Percentiles rank a stretch among this genome's conserved stretches.
Conservation (phyloP, 2,888 invertebrate species). For the Dryobotodes eremita region DNA sequence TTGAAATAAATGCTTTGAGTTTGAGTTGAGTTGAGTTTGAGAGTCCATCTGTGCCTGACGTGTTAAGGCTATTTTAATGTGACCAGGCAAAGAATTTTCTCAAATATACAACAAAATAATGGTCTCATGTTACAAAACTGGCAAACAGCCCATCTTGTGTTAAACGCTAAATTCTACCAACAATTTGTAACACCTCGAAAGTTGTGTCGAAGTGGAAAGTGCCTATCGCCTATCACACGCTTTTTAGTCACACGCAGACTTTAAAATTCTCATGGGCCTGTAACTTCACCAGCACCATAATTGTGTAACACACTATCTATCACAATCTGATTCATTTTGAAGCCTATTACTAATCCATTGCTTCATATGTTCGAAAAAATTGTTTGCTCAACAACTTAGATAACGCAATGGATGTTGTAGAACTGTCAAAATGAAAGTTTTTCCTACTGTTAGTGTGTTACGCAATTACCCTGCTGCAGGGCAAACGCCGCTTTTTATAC, state of each 20-base stretch:
- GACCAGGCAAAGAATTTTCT: not conserved
- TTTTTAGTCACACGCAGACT: not conserved
- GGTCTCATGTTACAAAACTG: slow-evolving; percentile 3
- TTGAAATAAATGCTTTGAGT: too few species aligned
- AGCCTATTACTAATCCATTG: too few species aligned
- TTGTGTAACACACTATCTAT: too few species aligned
- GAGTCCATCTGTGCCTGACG: too few species aligned
- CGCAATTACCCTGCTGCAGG: too few species aligned
- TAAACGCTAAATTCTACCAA: slow-evolving; percentile 20
- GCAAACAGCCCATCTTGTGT: slow-evolving; percentile 32
- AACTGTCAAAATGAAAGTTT: too few species aligned
- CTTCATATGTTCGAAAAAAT: too few species aligned
- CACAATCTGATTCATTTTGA: too few species aligned
- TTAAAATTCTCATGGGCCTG: not conserved
- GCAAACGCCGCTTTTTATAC: not conserved
- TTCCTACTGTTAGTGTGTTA: too few species aligned
- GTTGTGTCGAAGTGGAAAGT: not conserved
- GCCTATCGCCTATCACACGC: not conserved
- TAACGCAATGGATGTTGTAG: too few species aligned
- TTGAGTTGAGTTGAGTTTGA: too few species aligned
- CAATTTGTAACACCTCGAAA: slow-evolving; percentile 26
- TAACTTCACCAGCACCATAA: not conserved
- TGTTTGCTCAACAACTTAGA: too few species aligned
- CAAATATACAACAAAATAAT: not conserved
- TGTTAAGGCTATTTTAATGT: not conserved